phyloP scores from a whole-genome alignment of 2,888 invertebrate species.

The Globia sparganii region DNA sequence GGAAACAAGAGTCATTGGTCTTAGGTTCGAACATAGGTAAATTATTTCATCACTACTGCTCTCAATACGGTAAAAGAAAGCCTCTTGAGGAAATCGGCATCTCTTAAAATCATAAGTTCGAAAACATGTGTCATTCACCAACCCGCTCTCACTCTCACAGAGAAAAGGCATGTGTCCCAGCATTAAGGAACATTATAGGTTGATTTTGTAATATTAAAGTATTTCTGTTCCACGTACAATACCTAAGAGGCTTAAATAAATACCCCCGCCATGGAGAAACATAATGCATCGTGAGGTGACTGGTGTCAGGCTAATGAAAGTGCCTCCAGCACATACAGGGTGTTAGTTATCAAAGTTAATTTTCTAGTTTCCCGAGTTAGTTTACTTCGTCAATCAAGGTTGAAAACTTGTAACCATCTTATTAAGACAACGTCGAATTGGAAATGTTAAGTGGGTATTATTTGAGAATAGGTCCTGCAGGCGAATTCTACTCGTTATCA shows the following conservation, averaged over 20 bases:
- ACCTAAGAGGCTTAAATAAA: constrained; percentile 3
- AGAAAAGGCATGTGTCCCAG: too few species aligned
- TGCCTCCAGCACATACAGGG: constrained; percentile 69
- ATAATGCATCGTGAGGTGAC: constrained; percentile 47
- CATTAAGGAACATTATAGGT: too few species aligned
- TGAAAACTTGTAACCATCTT: constrained; percentile 71
- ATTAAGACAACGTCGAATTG: constrained; percentile 65
- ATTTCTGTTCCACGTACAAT: not conserved
- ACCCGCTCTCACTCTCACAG: too few species aligned
- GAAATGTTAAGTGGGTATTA: constrained; percentile 66
- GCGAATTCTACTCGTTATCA: constrained; percentile 70
- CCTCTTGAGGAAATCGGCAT: not conserved
- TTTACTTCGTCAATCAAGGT: constrained; percentile 82
- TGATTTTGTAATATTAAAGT: not conserved
- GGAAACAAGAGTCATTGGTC: not conserved
- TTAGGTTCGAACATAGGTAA: too few species aligned
- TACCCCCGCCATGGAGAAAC: constrained; percentile 8
- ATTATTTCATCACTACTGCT: not conserved
- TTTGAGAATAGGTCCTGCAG: constrained; percentile 61
- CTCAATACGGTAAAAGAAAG: not conserved
- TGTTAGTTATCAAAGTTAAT: constrained; percentile 85
- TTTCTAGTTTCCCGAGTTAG: constrained; percentile 82
- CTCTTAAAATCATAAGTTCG: not conserved
- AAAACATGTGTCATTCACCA: not conserved
- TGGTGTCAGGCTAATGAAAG: constrained; percentile 74